Evolutionary conservation across 2,113 vertebrate genomes (phyloP), one percentile per base, ranked within the genome.

Genomic region (Chaenocephalus aceratus): DNA sequence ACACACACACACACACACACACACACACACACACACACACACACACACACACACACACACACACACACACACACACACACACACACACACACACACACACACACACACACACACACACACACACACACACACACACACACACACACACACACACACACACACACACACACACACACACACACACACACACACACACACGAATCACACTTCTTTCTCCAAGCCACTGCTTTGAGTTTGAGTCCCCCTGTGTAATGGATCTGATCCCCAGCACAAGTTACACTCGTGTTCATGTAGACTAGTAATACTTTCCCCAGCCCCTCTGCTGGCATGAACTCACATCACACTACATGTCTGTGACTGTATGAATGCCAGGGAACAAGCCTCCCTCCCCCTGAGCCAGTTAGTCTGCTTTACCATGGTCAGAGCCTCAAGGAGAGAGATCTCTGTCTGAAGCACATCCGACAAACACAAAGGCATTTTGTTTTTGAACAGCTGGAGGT

Each of bases 391-490:
- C 36, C 34, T 57, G 7, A 58, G 8, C 52, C 18, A 10, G 11
- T 48, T 45, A 60, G 8, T 23, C 52, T 59, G 11, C 23, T 84
- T 92, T 93, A 93, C 90, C 93, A 90, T 92, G 70, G 18, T 88
- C 85, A 93, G 83, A 86, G 91, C 90, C 77, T 93, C 86, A 30
- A 78, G 14, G 60, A 93, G 85, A 87, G 91, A 93, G 70, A 93
- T 80, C 86, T 91, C 83, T 64, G 74, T 83, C 79, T 92, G 88
- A 84, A 90, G 86, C 80, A 87, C 80, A 59, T 91, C 93, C 92
- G 94, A 85, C 1, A 63, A 87, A 88, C 67, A 91, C n/a, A 86
- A 65, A 79, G 18, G 18, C 46, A 23, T 46, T 65, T 48, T 36
- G 18, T 78, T n/a, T 75, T 71, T 68, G 8, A 81, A 53, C 23